Conservation (phyloP, 2,113 vertebrate species). For the Periophthalmus modestus region DNA sequence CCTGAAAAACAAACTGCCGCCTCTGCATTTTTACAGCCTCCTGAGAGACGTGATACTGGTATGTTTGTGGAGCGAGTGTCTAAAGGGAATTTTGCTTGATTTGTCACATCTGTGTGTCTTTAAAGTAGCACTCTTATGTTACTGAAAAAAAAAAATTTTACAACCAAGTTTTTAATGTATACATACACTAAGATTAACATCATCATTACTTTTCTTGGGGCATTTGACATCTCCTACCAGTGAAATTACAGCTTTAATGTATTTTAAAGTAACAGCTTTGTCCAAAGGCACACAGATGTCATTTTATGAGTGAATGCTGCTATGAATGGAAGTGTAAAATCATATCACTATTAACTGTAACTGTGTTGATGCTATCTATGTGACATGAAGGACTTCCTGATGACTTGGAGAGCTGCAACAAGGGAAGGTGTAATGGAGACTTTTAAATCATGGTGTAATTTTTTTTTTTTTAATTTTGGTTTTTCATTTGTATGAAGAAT, state of each 20-base stretch:
- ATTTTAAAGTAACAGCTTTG: slow-evolving; percentile 24
- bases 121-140: slow-evolving; percentile 53
- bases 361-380: slow-evolving; percentile 27
- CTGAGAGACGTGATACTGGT: slow-evolving; percentile 19
- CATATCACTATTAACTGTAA: slow-evolving; percentile 50
- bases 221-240: slow-evolving; percentile 19
- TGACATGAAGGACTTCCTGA: slow-evolving; percentile 64
- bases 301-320: slow-evolving; percentile 40
- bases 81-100: slow-evolving; percentile 32
- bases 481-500: slow-evolving; percentile 59
- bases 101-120: slow-evolving; percentile 68
- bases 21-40: slow-evolving; percentile 43
- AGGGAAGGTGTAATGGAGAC: slow-evolving; percentile 48
- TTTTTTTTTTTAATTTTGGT: slow-evolving; percentile 5
- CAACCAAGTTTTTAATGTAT: slow-evolving; percentile 21
- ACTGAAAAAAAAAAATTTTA: slow-evolving; percentile 38
- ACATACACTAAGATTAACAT: slow-evolving; percentile 28
- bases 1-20: slow-evolving; percentile 61
- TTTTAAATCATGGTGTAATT: slow-evolving; percentile 35
- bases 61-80: slow-evolving; percentile 31
- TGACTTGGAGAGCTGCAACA: slow-evolving; percentile 54
- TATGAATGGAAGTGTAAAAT: slow-evolving; percentile 36
- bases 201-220: slow-evolving; percentile 11
- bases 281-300: slow-evolving; percentile 63
- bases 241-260: slow-evolving; percentile 29